These are phyloP conservation scores for Trinectes maculatus DNA, from an alignment of 2,113 vertebrate genomes.

Conservation along the genomic window DNA sequence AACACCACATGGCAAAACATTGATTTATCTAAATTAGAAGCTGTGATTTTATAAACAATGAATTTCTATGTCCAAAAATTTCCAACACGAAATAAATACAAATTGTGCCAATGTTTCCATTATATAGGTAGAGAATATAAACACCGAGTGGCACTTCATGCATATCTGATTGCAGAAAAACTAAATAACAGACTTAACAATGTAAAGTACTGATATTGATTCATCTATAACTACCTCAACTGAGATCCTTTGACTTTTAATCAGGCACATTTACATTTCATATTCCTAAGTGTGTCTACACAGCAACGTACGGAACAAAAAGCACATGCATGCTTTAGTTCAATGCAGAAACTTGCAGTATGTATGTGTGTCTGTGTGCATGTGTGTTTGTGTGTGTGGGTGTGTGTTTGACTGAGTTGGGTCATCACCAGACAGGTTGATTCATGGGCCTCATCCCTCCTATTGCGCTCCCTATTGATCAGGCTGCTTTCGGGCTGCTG, in stretches of 20 bases:
- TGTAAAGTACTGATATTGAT: neutral
- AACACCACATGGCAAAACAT: too few species aligned
- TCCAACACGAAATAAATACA: conserved; percentile 1
- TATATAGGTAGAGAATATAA: too few species aligned
- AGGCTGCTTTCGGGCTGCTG: conserved; percentile 42
- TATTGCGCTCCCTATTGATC: conserved; percentile 72
- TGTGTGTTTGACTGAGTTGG: conserved; percentile 2
- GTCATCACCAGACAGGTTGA: conserved; percentile 72
- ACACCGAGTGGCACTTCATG: too few species aligned
- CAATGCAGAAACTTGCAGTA: too few species aligned
- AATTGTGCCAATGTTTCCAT: neutral
- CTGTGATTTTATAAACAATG: conserved; percentile 1
- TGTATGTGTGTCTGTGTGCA: neutral
- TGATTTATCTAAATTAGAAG: neutral
- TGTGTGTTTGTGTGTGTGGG: conserved; percentile 4
- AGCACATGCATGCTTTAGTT: neutral
- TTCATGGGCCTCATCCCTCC: conserved; percentile 66
- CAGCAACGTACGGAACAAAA: neutral
- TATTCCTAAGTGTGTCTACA: neutral
- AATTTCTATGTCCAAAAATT: neutral
- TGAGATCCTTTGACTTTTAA: neutral
- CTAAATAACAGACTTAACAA: too few species aligned
- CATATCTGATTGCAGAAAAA: too few species aligned
- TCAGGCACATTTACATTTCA: neutral
- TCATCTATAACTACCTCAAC: neutral